Percentiles rank a stretch among this genome's conserved stretches.
Evolutionary conservation across 2,797 vertebrate genomes (phyloP).

Genomic region (Propithecus perrieri): DNA sequence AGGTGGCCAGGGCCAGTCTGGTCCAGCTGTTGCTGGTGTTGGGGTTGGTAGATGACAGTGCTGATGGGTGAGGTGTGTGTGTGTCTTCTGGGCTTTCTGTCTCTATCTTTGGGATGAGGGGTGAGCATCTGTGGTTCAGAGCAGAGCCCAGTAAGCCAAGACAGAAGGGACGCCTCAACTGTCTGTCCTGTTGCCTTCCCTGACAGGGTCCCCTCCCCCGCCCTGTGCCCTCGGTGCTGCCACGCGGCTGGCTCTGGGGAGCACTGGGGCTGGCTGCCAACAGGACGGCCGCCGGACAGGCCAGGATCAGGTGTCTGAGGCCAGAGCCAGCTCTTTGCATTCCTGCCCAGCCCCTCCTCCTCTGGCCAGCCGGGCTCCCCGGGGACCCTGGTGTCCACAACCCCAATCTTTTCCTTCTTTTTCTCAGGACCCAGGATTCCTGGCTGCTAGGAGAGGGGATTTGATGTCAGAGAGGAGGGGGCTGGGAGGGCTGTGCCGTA

Average conservation of each 20-base stretch:
- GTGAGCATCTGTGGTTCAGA: neutral
- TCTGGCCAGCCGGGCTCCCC: conserved; percentile 37
- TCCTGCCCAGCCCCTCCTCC: conserved; percentile 66
- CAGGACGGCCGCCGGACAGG: conserved; percentile 75
- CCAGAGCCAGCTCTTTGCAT: conserved; percentile 73
- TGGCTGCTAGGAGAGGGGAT: conserved; percentile 33
- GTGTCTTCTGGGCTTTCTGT: neutral
- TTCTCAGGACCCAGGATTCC: conserved; percentile 31
- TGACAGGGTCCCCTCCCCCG: conserved; percentile 35
- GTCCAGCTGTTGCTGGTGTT: neutral
- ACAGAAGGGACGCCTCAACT: neutral
- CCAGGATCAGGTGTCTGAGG: conserved; percentile 79
- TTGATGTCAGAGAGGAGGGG: neutral
- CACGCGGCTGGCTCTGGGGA: conserved; percentile 78
- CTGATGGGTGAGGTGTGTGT: neutral
- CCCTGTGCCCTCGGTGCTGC: conserved; percentile 71
- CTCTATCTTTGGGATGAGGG: neutral
- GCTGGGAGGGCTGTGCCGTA: neutral
- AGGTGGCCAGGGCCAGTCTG: neutral
- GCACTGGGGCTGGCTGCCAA: conserved; percentile 71
- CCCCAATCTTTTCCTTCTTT: conserved; percentile 20
- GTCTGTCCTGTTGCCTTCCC: neutral
- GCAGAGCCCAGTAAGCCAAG: neutral
- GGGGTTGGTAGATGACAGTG: neutral
- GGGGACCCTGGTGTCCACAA: conserved; percentile 61